phyloP scores from a whole-genome alignment of 2,888 invertebrate genomes.

The Callyntrura sp. region DNA sequence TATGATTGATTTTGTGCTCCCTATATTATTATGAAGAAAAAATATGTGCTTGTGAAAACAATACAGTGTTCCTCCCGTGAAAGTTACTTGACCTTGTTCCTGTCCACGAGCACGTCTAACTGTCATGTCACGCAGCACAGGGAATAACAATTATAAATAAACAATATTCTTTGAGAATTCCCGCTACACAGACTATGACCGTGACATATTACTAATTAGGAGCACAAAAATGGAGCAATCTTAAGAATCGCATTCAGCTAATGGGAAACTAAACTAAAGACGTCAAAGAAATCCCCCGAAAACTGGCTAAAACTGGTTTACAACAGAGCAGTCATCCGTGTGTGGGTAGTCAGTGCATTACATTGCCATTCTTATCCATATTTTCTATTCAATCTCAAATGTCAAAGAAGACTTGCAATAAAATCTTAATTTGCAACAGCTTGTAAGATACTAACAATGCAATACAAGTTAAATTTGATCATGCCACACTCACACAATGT shows the following conservation, averaged over 20 bases:
- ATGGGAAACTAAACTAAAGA: background rate
- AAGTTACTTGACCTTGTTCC: too few relatives aligned
- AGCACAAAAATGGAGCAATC: too few relatives aligned
- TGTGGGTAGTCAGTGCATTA: background rate
- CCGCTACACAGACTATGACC: too few relatives aligned
- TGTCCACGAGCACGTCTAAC: too few relatives aligned
- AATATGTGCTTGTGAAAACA: too few relatives aligned
- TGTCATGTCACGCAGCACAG: too few relatives aligned
- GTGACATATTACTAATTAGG: background rate
- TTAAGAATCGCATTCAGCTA: constrained; percentile 5
- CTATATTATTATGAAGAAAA: too few relatives aligned
- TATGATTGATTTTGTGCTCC: too few relatives aligned
- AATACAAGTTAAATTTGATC: too few relatives aligned
- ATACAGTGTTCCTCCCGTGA: too few relatives aligned
- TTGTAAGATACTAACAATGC: constrained; percentile 8
- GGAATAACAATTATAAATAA: background rate
- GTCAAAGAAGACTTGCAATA: constrained; percentile 9
- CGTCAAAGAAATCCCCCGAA: background rate
- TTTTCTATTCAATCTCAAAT: constrained; percentile 13
- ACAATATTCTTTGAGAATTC: background rate
- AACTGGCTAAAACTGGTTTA: background rate
- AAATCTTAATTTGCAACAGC: constrained; percentile 31
- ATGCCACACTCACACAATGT: background rate
- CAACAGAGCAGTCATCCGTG: too few relatives aligned
- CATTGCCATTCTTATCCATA: background rate